Evolutionary conservation across 2,113 vertebrate species (phyloP).

Genomic region (Phrynosoma platyrhinos): DNA sequence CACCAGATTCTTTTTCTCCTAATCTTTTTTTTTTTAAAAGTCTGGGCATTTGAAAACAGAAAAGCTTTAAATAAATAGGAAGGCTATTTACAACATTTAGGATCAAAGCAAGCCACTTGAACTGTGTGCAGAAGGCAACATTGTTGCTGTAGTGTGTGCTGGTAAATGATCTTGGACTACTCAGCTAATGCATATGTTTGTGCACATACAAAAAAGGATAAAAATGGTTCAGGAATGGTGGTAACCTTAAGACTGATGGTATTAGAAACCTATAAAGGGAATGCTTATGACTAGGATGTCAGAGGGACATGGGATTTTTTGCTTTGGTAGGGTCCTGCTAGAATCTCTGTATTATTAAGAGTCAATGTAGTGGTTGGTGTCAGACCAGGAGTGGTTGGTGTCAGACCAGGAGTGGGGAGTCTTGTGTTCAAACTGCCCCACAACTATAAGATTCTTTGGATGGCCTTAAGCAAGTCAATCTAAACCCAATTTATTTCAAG

Average conservation of each 20-base stretch:
- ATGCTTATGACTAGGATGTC: background rate
- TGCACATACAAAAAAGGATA: background rate
- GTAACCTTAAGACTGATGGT: background rate
- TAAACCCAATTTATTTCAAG: background rate
- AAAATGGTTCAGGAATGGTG: background rate
- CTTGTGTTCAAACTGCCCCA: too few relatives aligned
- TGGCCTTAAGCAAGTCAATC: background rate
- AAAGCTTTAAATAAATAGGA: background rate
- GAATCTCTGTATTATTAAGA: background rate
- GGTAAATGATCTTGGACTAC: background rate
- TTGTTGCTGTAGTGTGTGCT: background rate
- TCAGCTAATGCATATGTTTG: background rate
- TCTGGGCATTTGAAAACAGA: background rate
- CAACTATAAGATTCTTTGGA: background rate
- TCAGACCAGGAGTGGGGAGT: too few relatives aligned
- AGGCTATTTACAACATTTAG: background rate
- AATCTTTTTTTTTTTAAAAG: background rate
- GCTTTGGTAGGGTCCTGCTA: background rate
- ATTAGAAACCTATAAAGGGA: background rate
- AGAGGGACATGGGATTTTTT: background rate
- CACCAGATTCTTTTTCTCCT: background rate
- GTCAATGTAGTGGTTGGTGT: too few relatives aligned
- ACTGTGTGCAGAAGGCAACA: background rate
- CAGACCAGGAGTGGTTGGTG: too few relatives aligned
- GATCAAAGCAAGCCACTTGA: background rate